Base-by-base conservation (phyloP, 2,797 vertebrate species). In the Brachyrhaphis roseni region DNA sequence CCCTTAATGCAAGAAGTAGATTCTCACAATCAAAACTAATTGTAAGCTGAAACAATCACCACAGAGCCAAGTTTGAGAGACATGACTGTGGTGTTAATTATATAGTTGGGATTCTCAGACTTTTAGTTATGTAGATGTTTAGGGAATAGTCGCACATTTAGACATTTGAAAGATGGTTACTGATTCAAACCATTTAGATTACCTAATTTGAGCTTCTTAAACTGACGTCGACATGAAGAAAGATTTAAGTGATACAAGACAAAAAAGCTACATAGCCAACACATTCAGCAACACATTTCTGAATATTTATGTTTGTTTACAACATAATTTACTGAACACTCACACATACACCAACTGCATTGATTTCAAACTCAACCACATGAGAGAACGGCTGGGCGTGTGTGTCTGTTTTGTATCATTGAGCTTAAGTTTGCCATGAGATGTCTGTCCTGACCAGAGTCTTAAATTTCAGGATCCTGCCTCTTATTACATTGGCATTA, bases 401-500 rank as follows among this genome's bases (percentile, higher is more conserved):
- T 88, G 82, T 80, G 82, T 88, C 82, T 91, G 88, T 88, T 90
- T 88, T 87, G 78, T 83, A 90, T 91, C 88, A 87, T 55, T 46
- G 72, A 79, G 64, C 70, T 87, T 87, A 83, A 85, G 92, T 91
- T 78, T 53, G 78, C 88, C 88, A 89, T 78, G 85, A 90, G 79
- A 84, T 89, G 71, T 5, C 0, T 85, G 80, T 89, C 81, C 86
- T 31, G 68, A 78, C 83, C 76, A 87, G 86, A 88, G 82, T 88
- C 92, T 94, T 92, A 92, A 92, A 93, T 89, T 86, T 87, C 87
- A 82, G 82, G 4, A 2, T 88, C 76, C 51, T 82, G 84, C 80
- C 87, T 91, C 91, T 91, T 92, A 92, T 93, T 91, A 89, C 78
- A 88, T 84, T 82, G 86, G 80, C 88, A 91, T 90, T 91, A 91